Evolutionary conservation across 2,113 vertebrate species (phyloP), one percentile per base, ranked within the genome.

Genomic region (Malurus melanocephalus): DNA sequence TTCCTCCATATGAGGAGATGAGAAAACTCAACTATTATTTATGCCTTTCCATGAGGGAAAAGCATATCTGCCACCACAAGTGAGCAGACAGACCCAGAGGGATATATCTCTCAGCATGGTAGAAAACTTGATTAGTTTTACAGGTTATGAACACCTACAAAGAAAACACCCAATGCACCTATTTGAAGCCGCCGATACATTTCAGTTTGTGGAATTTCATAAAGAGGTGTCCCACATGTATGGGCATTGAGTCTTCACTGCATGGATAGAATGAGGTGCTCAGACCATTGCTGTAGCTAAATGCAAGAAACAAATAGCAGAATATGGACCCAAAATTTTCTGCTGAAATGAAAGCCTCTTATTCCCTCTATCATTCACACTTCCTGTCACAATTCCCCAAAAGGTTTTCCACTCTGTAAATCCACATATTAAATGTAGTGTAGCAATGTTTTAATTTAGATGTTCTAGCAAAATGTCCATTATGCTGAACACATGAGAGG

Each of bases 371-470:
- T 45, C 40, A 9, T 4, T 53, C 33, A 23, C 8, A 9, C 13
- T 43, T 53, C 18, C 46, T 0, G 0, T 55, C 38, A 42, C 6
- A 19, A 11, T 10, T 7, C 15, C 11, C 21, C 13, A 35, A 43
- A 42, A 73, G 16, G 5, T 22, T 38, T 69, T 60, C 20, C 9
- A 17, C 56, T 87, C n/a, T 65, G 26, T 28, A 86, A 90, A 49
- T 4, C 7, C 11, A 17, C 32, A 43, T 18, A 56, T 23, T 16
- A 56, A 74, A 56, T 13, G 6, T 10, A 65, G 28, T 1, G 1
- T 21, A 64, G 24, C 23, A 40, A 16, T 73, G n/a, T 22, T 43
- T 71, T 62, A 57, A 72, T 74, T 51, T 26, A 60, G 28, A 51
- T 65, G 53, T 84, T 38, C 53, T 27, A 68, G 35, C 14, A 88